Evolutionary conservation across 2,113 vertebrate species (phyloP).

Genomic region (Podilymbus podiceps): DNA sequence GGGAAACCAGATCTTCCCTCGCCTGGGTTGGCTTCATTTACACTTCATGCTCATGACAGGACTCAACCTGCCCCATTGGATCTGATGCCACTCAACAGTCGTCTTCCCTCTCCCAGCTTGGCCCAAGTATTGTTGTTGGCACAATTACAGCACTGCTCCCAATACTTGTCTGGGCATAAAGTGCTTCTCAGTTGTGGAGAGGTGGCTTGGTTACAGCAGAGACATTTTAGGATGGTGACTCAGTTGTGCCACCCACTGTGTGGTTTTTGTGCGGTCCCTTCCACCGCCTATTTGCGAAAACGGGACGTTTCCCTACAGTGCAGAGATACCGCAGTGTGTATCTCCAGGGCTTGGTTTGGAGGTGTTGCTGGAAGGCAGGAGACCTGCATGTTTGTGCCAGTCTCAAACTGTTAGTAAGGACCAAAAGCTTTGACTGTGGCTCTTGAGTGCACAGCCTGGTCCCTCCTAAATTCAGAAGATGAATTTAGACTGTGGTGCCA

Average conservation of each 20-base stretch:
- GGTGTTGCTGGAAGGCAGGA: background rate
- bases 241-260: background rate
- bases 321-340: background rate
- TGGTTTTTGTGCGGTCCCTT: background rate
- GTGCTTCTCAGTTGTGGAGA: background rate
- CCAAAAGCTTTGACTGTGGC: background rate
- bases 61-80: background rate
- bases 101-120: background rate
- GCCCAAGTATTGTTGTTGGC: background rate
- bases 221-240: background rate
- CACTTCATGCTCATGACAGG: background rate
- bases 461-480: background rate
- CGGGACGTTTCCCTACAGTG: accelerated
- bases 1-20: background rate
- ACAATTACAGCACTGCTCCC: background rate
- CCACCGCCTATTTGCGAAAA: background rate
- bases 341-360: background rate
- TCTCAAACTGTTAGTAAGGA: background rate
- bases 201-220: background rate
- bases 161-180: background rate
- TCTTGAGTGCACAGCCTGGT: background rate
- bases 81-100: background rate
- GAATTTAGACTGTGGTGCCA: background rate
- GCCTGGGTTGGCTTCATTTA: background rate
- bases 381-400: background rate